These are phyloP conservation scores for Neotoxoptera formosana DNA, from an alignment of 1,140 invertebrate genomes.

Conservation along the genomic window DNA sequence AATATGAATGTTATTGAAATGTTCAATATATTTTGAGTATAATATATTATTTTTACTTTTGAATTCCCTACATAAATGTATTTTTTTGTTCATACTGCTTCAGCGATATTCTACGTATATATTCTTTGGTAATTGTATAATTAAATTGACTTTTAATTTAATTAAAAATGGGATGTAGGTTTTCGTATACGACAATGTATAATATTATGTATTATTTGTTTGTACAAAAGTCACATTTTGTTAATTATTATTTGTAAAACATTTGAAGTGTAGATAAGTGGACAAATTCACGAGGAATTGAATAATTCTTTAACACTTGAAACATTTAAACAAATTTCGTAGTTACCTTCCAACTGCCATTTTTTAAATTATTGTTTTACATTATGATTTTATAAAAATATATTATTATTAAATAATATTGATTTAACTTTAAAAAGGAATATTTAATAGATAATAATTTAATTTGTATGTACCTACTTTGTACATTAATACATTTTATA, in stretches of 20 bases:
- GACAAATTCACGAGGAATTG: background rate
- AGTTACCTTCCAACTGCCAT: background rate
- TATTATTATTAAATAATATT: too few species aligned
- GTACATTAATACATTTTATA: background rate
- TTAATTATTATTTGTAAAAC: background rate
- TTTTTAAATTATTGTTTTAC: background rate
- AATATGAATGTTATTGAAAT: background rate
- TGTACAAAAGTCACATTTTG: background rate
- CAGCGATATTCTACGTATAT: background rate
- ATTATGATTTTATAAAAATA: background rate
- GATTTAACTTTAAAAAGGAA: too few species aligned
- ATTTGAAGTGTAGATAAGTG: background rate
- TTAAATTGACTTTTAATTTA: background rate
- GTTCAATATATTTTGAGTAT: background rate
- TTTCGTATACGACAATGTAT: background rate
- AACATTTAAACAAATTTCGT: background rate
- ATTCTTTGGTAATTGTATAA: background rate
- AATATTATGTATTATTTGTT: background rate
- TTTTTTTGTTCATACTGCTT: background rate
- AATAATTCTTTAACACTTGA: background rate
- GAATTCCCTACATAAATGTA: background rate
- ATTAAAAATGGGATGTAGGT: background rate
- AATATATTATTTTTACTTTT: conserved; percentile 15
- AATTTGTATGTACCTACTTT: too few species aligned
- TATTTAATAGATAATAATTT: too few species aligned